Conservation (phyloP, 2,113 vertebrate species). For the Motacilla tschutschensis region DNA sequence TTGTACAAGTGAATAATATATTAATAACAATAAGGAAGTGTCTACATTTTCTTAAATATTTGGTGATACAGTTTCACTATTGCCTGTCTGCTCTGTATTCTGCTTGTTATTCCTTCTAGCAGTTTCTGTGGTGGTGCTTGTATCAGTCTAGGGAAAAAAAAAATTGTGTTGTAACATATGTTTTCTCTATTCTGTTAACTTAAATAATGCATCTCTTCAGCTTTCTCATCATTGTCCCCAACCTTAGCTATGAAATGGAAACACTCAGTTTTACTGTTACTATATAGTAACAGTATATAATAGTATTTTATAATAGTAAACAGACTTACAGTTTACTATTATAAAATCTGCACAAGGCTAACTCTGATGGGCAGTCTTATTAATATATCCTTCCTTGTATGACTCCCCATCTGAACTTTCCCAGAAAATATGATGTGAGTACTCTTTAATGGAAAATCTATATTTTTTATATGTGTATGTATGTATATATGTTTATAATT, state of each 20-base stretch:
- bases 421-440: neutral
- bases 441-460: neutral
- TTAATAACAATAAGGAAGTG: neutral
- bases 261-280: neutral
- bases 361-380: neutral
- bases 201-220: neutral
- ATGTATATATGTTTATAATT: neutral
- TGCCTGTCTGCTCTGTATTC: neutral
- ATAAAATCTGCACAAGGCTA: neutral
- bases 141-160: neutral
- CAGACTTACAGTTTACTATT: too few relatives aligned
- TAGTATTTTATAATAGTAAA: too few relatives aligned
- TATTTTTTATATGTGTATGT: neutral
- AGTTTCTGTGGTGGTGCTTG: neutral
- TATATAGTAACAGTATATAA: too few relatives aligned
- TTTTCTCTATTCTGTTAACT: neutral
- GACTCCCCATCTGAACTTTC: neutral
- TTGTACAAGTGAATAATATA: neutral
- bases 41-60: neutral
- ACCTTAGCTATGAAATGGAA: neutral
- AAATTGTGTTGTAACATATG: neutral
- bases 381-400: neutral
- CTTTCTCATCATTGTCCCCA: neutral
- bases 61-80: neutral
- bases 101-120: neutral